phyloP scores from a whole-genome alignment of 2,888 invertebrate genomes.

The Scrobipalpa atriplicella region DNA sequence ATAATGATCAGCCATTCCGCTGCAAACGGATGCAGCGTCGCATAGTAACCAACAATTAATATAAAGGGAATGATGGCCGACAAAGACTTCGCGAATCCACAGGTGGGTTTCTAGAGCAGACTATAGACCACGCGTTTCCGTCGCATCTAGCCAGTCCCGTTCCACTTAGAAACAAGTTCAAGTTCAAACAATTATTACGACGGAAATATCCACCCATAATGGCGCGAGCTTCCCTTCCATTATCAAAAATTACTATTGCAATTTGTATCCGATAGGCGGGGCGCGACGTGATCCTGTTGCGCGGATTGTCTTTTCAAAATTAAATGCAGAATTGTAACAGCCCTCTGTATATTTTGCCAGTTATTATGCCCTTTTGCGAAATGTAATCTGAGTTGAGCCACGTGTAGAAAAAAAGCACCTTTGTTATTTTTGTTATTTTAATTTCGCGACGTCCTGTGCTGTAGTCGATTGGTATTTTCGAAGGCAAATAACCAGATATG shows the following conservation, averaged over 20 bases:
- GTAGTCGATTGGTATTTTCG: slow-evolving; percentile 27
- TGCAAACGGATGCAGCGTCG: slow-evolving; percentile 64
- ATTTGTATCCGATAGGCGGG: slow-evolving; percentile 69
- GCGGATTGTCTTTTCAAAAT: slow-evolving; percentile 74
- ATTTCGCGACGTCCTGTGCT: slow-evolving; percentile 53
- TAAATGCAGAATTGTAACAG: slow-evolving; percentile 64
- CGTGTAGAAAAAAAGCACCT: slow-evolving; percentile 64
- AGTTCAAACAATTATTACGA: slow-evolving; percentile 66
- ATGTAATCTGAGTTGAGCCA: slow-evolving; percentile 70
- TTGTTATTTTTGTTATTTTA: slow-evolving; percentile 57
- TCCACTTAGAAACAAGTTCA: slow-evolving; percentile 50
- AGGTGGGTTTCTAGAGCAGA: slow-evolving; percentile 52
- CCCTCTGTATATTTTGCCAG: slow-evolving; percentile 53
- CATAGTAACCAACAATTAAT: slow-evolving; percentile 70
- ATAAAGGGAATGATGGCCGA: slow-evolving; percentile 59
- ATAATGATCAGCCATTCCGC: slow-evolving; percentile 65
- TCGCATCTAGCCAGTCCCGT: slow-evolving; percentile 63
- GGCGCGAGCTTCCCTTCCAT: slow-evolving; percentile 65
- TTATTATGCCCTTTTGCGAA: slow-evolving; percentile 68
- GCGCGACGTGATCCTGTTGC: slow-evolving; percentile 64
- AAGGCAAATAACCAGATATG: slow-evolving; percentile 26
- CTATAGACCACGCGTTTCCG: slow-evolving; percentile 47
- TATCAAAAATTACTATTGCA: slow-evolving; percentile 78
- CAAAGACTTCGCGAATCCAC: slow-evolving; percentile 66
- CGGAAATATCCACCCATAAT: slow-evolving; percentile 77